Evolutionary conservation across 2,888 invertebrate species (phyloP), one percentile per base, ranked within the genome.

Genomic region (Heliconius ismenius): DNA sequence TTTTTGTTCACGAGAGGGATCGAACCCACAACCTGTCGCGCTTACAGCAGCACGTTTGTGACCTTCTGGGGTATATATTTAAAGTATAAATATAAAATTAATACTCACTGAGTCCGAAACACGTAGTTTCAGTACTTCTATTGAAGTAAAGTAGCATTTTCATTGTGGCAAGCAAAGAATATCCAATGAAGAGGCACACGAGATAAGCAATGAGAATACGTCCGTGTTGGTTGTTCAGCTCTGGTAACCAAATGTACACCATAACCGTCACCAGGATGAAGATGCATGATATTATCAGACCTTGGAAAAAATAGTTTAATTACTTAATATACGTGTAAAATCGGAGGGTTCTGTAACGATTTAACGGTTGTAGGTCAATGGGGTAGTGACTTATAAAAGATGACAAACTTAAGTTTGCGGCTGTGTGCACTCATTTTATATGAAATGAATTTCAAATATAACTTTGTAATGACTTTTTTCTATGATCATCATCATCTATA

Each of bases 271-370:
- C n/a, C 28, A 70, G 69, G 54, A 70, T 70, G 54, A 70, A 70
- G 28, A 70, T 32, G 13, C 54, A 70, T n/a, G 69, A 70, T 70
- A 70, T 70, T 32, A 70, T 70, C 69, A 70, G 58, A 36, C 70
- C 70, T 70, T 18, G 4, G 28, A 58, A 36, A 36, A 10, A 43
- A 28, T 11, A 24, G 7, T 49, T 49, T 49, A 21, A 49, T 3
- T 49, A 49, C 21, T 49, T 7, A 21, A 49, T 49, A 15, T 43
- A 18, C 2, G 6, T 49, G 43, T 49, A 18, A 43, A 18, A 43
- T 2, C 18, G 6, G 15, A 43, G 43, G 43, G 18, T 0, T 49
- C 18, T 6, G 18, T 18, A 49, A 15, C 0, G 2, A 18, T 49
- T 6, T 49, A 18, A 43, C 18, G 18, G 18, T 6, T 43, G 0